These are phyloP conservation scores for Melanotus villosus DNA, from an alignment of 2,888 invertebrate genomes.

Conservation along the genomic window DNA sequence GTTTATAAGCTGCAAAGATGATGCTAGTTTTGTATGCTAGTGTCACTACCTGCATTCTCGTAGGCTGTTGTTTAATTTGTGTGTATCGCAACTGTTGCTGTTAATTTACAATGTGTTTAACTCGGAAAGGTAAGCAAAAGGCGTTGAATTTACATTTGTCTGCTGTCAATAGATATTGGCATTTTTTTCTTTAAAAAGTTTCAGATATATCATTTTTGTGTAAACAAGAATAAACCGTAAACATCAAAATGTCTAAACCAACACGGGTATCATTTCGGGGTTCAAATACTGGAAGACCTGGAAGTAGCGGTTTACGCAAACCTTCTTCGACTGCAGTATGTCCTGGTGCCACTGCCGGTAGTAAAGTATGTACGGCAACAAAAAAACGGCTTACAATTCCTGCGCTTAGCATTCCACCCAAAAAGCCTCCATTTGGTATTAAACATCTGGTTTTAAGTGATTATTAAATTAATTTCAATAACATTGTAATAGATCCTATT, in stretches of 20 bases:
- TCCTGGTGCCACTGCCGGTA: background rate
- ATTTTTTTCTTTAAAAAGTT: too few relatives aligned
- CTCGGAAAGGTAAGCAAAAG: background rate
- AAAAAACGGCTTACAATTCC: slow-evolving; percentile 27
- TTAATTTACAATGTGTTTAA: background rate
- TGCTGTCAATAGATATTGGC: too few relatives aligned
- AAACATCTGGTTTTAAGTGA: too few relatives aligned
- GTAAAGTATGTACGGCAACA: background rate
- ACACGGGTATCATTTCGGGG: background rate
- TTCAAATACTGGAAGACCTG: background rate
- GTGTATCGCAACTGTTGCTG: background rate
- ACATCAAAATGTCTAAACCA: slow-evolving; percentile 11
- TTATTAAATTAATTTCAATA: too few relatives aligned
- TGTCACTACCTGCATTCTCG: background rate
- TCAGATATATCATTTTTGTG: too few relatives aligned
- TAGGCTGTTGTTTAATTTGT: background rate
- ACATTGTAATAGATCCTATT: slow-evolving; percentile 33
- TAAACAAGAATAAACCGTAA: background rate
- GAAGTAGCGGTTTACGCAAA: too few relatives aligned
- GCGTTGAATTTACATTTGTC: background rate
- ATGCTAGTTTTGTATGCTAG: background rate
- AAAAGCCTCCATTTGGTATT: slow-evolving; percentile 22
- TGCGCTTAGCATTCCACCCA: slow-evolving; percentile 26
- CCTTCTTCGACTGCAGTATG: too few relatives aligned
- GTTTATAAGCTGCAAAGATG: slow-evolving; percentile 21